A percentile compares a stretch with the other conserved stretches of the same genome.
phyloP scores from a whole-genome alignment of 2,888 invertebrate genomes.

The Zeuzera pyrina region DNA sequence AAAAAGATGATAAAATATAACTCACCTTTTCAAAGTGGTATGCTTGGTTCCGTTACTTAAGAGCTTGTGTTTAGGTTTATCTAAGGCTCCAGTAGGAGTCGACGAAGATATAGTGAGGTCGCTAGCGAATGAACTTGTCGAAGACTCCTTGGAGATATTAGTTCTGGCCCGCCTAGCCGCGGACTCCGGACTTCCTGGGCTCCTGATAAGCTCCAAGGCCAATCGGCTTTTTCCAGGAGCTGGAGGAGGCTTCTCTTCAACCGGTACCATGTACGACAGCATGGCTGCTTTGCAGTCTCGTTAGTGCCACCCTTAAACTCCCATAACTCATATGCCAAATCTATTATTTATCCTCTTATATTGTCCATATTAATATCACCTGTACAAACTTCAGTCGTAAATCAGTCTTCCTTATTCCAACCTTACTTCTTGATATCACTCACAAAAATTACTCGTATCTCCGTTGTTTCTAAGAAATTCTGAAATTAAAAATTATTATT shows the following conservation, averaged over 20 bases:
- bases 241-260: conserved; percentile 83
- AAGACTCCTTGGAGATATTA: conserved; percentile 77
- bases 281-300: conserved; percentile 46
- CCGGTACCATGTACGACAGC: conserved; percentile 86
- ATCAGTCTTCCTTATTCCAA: conserved; percentile 12
- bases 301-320: conserved; percentile 17
- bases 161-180: conserved; percentile 38
- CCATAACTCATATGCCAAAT: conserved; percentile 3
- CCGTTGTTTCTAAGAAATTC: too few relatives aligned
- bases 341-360: conserved; percentile 7
- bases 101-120: conserved; percentile 77
- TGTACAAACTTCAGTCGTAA: conserved; percentile 15
- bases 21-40: conserved; percentile 80
- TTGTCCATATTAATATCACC: conserved; percentile 13
- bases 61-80: conserved; percentile 78
- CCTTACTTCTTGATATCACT: conserved; percentile 15
- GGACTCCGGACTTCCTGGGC: conserved; percentile 51
- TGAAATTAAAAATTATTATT: too few relatives aligned
- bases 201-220: conserved; percentile 45
- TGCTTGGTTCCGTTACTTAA: conserved; percentile 81
- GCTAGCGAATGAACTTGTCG: conserved; percentile 79
- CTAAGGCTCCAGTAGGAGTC: conserved; percentile 75
- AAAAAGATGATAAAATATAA: conserved; percentile 4
- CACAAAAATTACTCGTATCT: too few relatives aligned
- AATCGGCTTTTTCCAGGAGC: conserved; percentile 69